phyloP scores from a whole-genome alignment of 2,113 vertebrate genomes.

The Eclectus roratus region DNA sequence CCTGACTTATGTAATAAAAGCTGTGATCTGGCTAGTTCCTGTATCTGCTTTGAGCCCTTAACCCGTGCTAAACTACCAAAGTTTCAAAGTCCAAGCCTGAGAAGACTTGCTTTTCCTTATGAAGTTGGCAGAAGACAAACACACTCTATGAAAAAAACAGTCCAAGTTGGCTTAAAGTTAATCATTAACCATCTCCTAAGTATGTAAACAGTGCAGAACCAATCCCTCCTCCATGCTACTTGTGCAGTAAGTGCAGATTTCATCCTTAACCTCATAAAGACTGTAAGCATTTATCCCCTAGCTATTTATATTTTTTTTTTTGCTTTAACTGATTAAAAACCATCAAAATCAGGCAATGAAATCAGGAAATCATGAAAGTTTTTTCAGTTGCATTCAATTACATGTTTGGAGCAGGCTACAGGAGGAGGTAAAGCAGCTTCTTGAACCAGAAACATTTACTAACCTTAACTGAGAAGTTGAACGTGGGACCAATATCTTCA shows the following conservation, averaged over 20 bases:
- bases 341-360: background rate
- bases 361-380: background rate
- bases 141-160: background rate
- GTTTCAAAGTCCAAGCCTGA: conserved; percentile 1
- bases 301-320: background rate
- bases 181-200: conserved; percentile 15
- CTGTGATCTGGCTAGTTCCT: background rate
- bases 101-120: conserved; percentile 2
- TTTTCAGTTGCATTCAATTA: background rate
- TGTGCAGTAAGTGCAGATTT: background rate
- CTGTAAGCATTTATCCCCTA: background rate
- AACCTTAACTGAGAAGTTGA: conserved; percentile 88
- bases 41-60: background rate
- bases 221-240: background rate
- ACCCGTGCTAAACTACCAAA: background rate
- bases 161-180: background rate
- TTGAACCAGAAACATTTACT: conserved; percentile 21
- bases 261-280: background rate
- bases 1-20: background rate
- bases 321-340: background rate
- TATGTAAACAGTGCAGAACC: background rate
- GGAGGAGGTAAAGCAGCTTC: background rate
- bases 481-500: conserved; percentile 88
- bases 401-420: background rate
- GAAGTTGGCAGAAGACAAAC: background rate